Conservation (phyloP, 2,113 vertebrate genomes). For the Ceyx margarethae region DNA sequence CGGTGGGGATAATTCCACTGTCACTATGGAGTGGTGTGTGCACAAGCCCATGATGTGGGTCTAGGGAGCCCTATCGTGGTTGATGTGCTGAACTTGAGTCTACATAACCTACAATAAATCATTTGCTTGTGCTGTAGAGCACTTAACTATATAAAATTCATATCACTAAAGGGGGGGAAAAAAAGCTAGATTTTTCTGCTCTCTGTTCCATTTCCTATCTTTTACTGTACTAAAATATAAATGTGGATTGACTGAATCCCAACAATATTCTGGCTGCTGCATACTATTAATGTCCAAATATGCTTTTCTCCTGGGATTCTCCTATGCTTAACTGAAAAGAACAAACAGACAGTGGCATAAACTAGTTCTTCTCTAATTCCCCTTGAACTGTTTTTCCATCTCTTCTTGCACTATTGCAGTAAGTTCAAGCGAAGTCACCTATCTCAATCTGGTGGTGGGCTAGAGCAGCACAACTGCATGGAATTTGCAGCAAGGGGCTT, state of each 20-base stretch:
- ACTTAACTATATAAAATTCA: not conserved
- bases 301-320: not conserved
- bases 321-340: not conserved
- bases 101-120: not conserved
- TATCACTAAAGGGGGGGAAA: not conserved
- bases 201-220: not conserved
- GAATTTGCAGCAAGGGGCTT: not conserved
- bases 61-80: not conserved
- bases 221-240: not conserved
- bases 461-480: not conserved
- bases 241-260: not conserved
- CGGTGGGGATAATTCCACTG: not conserved
- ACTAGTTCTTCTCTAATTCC: not conserved
- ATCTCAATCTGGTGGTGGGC: not conserved
- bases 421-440: not conserved
- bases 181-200: not conserved
- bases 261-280: not conserved
- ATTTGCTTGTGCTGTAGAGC: not conserved
- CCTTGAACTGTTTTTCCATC: not conserved
- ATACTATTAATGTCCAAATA: not conserved
- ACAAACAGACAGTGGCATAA: not conserved
- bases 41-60: not conserved
- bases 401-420: not conserved
- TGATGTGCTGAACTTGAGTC: not conserved
- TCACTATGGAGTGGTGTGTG: not conserved